Percentiles rank a stretch among this genome's conserved stretches.
These are phyloP conservation scores for Lapara coniferarum DNA, from an alignment of 2,888 invertebrate genomes.

Conservation along the genomic window DNA sequence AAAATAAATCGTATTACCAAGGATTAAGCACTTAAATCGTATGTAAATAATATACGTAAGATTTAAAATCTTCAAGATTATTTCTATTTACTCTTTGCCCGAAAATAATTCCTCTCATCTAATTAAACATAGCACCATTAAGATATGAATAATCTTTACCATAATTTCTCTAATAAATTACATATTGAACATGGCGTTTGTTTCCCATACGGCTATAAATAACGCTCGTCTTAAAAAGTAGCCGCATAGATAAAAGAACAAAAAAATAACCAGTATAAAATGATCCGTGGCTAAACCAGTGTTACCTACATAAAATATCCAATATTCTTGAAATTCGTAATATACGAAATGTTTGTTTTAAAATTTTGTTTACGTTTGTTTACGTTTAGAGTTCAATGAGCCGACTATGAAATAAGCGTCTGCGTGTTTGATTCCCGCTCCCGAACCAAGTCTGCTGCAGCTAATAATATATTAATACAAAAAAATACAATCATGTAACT, in stretches of 20 bases:
- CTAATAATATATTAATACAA: too few relatives aligned
- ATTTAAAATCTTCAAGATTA: neutral
- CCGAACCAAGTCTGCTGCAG: too few relatives aligned
- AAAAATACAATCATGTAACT: too few relatives aligned
- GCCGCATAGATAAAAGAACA: slow-evolving; percentile 31
- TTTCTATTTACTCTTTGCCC: neutral
- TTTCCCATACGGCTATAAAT: slow-evolving; percentile 73
- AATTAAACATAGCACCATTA: slow-evolving; percentile 11
- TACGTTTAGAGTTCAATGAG: too few relatives aligned
- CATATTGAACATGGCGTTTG: slow-evolving; percentile 67
- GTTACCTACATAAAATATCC: too few relatives aligned
- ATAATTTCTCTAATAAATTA: slow-evolving; percentile 70
- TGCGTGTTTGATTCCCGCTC: too few relatives aligned
- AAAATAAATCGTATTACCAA: too few relatives aligned
- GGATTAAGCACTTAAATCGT: too few relatives aligned
- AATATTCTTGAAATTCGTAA: too few relatives aligned
- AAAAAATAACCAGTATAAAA: slow-evolving; percentile 17
- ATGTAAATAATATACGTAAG: neutral
- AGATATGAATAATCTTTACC: slow-evolving; percentile 43
- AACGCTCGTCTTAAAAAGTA: slow-evolving; percentile 62
- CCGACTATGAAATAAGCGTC: too few relatives aligned
- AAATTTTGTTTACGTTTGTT: too few relatives aligned
- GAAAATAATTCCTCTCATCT: neutral
- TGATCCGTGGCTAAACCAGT: neutral
- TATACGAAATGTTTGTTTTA: neutral